Evolutionary conservation across 2,888 invertebrate species (phyloP), one percentile per base, ranked within the genome.

Genomic region (Odontothrips loti): DNA sequence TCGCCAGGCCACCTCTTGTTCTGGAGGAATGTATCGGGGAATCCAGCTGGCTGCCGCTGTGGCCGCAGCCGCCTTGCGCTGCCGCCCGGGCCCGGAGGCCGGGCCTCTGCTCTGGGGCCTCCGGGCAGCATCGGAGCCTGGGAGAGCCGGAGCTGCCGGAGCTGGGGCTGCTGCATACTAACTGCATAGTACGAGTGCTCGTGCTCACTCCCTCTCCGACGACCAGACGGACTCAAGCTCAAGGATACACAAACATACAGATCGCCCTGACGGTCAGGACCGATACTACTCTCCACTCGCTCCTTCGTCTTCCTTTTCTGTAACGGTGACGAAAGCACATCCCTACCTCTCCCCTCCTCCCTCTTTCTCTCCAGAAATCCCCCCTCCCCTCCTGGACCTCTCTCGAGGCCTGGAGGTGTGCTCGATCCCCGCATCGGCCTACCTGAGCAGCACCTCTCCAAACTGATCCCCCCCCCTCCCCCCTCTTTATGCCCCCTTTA

Each of bases 371-470:
- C 17, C 58, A 58, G 58, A 58, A n/a, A 15, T 17, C 68, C 68
- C 68, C 68, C 81, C 29, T 79, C 79, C 81, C 80, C 80, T 82
- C 58, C 63, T 80, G 81, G 12, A 17, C 34, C 80, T 68, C 29
- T 43, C 58, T 51, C 51, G 51, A 51, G 51, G 12, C 51, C 51
- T 58, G 10, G 58, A 20, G 58, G 58, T n/a, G 58, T 6, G 58
- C 58, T 10, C 43, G 75, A 68, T 75, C 23, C 78, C 27, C 47
- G 29, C 78, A 79, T 51, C 80, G 27, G 68, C 27, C 68, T 75
- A 75, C 68, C 68, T 75, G 68, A 75, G 68, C 27, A 75, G 68
- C 68, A 75, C 79, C 47, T 79, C 79, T 43, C 17, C 23, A 17
- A 9, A 34, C 82, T 27, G 75, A 27, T 27, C 3, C 63, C 80